Conservation (phyloP, 2,888 invertebrate species). For the Synergus japonicus region DNA sequence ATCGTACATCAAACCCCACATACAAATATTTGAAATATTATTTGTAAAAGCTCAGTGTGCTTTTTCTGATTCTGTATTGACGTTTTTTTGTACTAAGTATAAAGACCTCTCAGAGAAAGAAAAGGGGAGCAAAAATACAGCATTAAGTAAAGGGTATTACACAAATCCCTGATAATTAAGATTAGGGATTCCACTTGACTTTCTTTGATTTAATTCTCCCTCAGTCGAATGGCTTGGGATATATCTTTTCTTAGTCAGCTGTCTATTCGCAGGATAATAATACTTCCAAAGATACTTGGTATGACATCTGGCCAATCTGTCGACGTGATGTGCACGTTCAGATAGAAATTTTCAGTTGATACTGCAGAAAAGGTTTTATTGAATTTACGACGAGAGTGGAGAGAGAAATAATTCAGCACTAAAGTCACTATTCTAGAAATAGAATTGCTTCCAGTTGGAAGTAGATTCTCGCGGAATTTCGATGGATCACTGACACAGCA, state of each 20-base stretch:
- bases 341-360: conserved; percentile 35
- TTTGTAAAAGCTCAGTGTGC: no score
- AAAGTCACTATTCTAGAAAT: conserved; percentile 37
- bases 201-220: background rate
- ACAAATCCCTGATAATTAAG: background rate
- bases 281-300: conserved; percentile 1
- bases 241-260: background rate
- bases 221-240: background rate
- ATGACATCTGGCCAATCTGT: conserved; percentile 33
- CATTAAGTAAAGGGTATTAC: background rate
- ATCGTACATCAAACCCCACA: background rate
- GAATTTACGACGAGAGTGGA: conserved; percentile 30
- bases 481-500: conserved; percentile 33
- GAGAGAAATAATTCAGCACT: conserved; percentile 36
- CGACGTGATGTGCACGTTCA: conserved; percentile 14
- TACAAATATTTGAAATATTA: background rate
- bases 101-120: background rate
- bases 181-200: background rate
- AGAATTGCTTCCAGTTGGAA: conserved; percentile 27
- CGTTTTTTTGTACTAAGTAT: no score
- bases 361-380: conserved; percentile 40
- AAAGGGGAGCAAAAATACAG: background rate
- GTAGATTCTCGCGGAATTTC: background rate
- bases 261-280: conserved; percentile 14
- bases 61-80: no score